Base-by-base conservation (phyloP, 2,113 vertebrate species). In the Enhydra lutris region DNA sequence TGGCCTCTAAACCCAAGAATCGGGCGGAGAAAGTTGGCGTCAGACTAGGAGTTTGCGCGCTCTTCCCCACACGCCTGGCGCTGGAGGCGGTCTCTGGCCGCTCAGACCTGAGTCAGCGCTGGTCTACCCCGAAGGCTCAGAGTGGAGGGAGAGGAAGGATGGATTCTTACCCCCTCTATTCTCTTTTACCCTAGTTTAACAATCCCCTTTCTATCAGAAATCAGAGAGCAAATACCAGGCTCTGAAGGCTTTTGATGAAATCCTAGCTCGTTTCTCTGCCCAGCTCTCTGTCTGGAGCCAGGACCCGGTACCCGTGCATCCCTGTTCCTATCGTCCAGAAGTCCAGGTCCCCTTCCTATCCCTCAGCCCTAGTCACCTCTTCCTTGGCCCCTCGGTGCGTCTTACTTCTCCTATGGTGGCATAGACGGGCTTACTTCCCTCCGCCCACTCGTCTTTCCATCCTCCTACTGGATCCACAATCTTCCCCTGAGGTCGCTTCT, bases 1-100 rank as follows among this genome's bases (percentile, higher is more conserved):
- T 21, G 42, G 73, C 57, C 50, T 92, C 89, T 78, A 80, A 87
- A 90, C 36, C 52, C 79, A 55, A 82, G 69, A 87, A 57, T 57
- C 29, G 0, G 17, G 24, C 6, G 4, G 67, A 61, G 50, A 79
- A 69, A 57, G 39, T 7, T n/a, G 47, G 39, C 26, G 7, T 31
- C 86, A 74, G 90, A 29, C 29, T 9, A 57, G 63, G 76, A 93
- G 31, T 61, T n/a, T 29, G 67, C 57, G 23, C 52, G 2, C 13
- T 36, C 21, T 36, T 36, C 34, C 39, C 39, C 7, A 1, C 1
- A 20, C 9, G 4, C 50, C 14, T 0, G 17, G 67, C 9, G 4
- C 69, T 24, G 42, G 61, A 71, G 31, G 74, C 9, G 18, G 61
- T 21, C 74, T 93, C 95, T 2, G 10, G 31, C 73, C 0, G 67